These are phyloP conservation scores for Lindbergichthys nudifrons DNA, from an alignment of 2,797 vertebrate genomes.

Conservation along the genomic window DNA sequence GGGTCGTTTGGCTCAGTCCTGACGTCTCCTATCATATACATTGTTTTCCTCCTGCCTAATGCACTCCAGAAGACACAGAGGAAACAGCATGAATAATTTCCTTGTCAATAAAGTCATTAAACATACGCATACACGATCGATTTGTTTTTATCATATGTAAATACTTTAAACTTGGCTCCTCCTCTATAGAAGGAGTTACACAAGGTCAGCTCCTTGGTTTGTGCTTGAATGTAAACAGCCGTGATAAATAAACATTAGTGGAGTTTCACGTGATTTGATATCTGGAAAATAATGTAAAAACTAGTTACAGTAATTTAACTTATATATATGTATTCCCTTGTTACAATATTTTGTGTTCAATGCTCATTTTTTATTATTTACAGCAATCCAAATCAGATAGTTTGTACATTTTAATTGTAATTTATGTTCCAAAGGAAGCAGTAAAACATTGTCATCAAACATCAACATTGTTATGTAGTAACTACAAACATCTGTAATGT, in stretches of 20 bases:
- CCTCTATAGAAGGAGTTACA: constrained; percentile 35
- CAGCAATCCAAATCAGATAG: constrained; percentile 5
- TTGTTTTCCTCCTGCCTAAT: constrained; percentile 50
- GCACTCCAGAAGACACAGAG: constrained; percentile 51
- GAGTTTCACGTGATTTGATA: constrained; percentile 21
- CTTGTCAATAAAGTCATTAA: constrained; percentile 66
- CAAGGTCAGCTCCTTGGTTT: constrained; percentile 37
- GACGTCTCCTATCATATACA: constrained; percentile 41
- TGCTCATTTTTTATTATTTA: background rate
- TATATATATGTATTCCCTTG: background rate
- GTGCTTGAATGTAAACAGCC: constrained; percentile 17
- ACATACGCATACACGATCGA: constrained; percentile 50
- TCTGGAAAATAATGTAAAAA: background rate
- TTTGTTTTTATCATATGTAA: constrained; percentile 50
- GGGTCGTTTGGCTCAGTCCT: constrained; percentile 35
- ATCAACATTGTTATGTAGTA: no score
- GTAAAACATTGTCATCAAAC: background rate
- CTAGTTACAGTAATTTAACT: constrained; percentile 2
- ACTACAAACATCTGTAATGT: background rate
- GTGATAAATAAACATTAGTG: constrained; percentile 22
- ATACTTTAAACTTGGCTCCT: constrained; percentile 40
- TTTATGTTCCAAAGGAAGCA: background rate
- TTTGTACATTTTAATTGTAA: background rate
- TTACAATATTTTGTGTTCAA: background rate
- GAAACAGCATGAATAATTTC: constrained; percentile 49